Evolutionary conservation across 2,113 vertebrate genomes (phyloP).

Genomic region (Macaca mulatta): DNA sequence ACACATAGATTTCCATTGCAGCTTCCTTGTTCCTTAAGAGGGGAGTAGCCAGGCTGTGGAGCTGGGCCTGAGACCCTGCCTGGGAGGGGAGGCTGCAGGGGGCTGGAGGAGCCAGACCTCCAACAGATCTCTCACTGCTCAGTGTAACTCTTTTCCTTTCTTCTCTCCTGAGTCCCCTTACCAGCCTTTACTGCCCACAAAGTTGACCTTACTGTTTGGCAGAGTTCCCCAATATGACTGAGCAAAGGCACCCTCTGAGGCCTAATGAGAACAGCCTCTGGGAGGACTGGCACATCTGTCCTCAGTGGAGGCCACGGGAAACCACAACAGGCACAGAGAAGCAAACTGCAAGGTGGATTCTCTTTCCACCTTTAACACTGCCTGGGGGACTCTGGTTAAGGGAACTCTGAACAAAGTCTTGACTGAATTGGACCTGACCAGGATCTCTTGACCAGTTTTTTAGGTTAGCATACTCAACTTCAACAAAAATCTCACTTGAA

Average conservation of each 20-base stretch:
- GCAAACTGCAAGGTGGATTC: fast-evolving
- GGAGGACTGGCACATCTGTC: neutral
- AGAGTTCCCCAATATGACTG: neutral
- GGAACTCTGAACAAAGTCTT: neutral
- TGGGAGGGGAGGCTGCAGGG: neutral
- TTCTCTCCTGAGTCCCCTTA: neutral
- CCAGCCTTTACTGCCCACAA: neutral
- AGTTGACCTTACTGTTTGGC: neutral
- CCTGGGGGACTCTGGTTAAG: neutral
- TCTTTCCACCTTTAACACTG: neutral
- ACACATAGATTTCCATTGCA: neutral
- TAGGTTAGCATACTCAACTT: neutral
- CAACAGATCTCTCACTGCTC: neutral
- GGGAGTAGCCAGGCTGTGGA: neutral
- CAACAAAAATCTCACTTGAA: neutral
- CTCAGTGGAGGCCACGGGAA: neutral
- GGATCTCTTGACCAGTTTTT: neutral
- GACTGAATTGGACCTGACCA: fast-evolving
- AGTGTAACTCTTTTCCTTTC: neutral
- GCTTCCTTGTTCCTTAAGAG: neutral
- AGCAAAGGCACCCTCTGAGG: neutral
- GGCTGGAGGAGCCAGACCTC: neutral
- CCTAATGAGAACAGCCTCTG: neutral
- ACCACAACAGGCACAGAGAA: neutral
- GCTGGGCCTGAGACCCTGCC: neutral